Evolutionary conservation across 1,140 invertebrate species (phyloP).

Genomic region (Panagrolaimus sp.): DNA sequence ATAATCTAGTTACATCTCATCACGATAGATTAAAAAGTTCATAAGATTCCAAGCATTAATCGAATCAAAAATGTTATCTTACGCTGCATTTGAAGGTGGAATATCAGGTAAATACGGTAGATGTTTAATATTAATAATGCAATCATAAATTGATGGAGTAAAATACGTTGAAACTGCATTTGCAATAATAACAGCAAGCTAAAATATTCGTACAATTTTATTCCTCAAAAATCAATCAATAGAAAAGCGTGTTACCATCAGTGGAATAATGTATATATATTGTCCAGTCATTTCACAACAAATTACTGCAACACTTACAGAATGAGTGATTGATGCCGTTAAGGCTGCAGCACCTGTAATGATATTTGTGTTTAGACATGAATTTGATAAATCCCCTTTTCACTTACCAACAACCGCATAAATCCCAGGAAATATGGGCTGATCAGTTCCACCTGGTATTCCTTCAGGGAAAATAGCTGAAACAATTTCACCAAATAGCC

Average conservation of each 20-base stretch:
- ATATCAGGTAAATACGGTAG: conserved; percentile 64
- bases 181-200: conserved; percentile 80
- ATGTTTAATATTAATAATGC: conserved; percentile 94
- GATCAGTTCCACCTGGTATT: conserved; percentile 64
- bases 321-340: conserved; percentile 89
- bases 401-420: conserved; percentile 64
- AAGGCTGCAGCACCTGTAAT: conserved; percentile 83
- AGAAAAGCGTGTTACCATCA: conserved; percentile 68
- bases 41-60: no score
- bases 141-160: conserved; percentile 94
- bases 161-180: conserved; percentile 86
- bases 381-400: background rate
- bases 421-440: conserved; percentile 73
- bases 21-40: no score
- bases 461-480: conserved; percentile 83
- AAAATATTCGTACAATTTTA: conserved; percentile 12
- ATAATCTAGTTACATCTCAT: no score
- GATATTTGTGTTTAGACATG: background rate
- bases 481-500: conserved; percentile 79
- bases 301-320: conserved; percentile 93
- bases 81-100: conserved; percentile 54
- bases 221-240: conserved; percentile 16
- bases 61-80: conserved; percentile 8
- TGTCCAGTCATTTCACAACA: conserved; percentile 97
- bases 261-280: conserved; percentile 89